phyloP scores from a whole-genome alignment of 2,797 vertebrate genomes.

The Bucorvus abyssinicus region DNA sequence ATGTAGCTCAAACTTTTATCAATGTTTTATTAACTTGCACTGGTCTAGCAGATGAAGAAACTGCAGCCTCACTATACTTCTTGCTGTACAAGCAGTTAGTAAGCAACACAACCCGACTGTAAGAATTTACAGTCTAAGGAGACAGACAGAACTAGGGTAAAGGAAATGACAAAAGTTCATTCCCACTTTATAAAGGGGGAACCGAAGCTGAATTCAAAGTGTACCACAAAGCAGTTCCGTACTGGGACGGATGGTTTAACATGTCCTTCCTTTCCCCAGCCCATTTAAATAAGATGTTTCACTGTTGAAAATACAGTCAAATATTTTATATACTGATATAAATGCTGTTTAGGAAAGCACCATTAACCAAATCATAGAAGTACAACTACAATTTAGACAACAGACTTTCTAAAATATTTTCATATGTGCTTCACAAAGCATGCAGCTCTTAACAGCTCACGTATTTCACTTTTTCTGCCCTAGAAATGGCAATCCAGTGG shows the following conservation, averaged over 20 bases:
- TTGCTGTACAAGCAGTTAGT: neutral
- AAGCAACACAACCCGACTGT: neutral
- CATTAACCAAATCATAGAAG: neutral
- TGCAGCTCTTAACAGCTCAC: slow-evolving; percentile 1
- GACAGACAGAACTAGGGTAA: neutral
- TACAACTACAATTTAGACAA: neutral
- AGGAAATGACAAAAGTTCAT: neutral
- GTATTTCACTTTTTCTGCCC: slow-evolving; percentile 56
- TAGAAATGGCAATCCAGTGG: slow-evolving; percentile 87
- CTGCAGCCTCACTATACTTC: neutral
- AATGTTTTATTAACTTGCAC: neutral
- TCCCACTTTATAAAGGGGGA: neutral
- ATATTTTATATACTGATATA: neutral
- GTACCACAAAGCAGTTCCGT: neutral
- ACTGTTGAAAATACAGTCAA: neutral
- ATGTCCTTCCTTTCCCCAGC: neutral
- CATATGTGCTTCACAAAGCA: slow-evolving; percentile 22
- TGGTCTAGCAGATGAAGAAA: neutral
- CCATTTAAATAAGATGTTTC: neutral
- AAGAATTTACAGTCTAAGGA: neutral
- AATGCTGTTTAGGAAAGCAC: neutral
- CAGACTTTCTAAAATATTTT: neutral
- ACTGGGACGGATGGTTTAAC: neutral
- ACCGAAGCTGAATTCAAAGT: neutral
- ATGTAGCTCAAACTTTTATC: neutral